phyloP scores from a whole-genome alignment of 1,140 invertebrate genomes.

The Magallana gigas region DNA sequence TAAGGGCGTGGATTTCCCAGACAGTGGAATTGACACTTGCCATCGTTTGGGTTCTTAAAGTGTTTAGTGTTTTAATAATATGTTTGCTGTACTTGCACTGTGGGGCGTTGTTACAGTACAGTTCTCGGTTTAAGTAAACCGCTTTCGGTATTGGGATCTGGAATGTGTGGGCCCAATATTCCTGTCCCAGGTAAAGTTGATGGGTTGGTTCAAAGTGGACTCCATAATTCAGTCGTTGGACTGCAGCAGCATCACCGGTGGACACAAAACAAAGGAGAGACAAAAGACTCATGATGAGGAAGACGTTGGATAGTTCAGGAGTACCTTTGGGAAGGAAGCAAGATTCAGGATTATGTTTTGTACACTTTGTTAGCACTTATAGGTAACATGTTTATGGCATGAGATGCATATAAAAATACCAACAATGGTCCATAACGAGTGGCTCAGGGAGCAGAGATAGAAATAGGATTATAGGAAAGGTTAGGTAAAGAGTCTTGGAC shows the following conservation, averaged over 20 bases:
- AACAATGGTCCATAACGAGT: too few relatives aligned
- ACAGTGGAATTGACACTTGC: conserved; percentile 38
- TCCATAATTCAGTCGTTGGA: conserved; percentile 40
- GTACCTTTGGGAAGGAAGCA: conserved; percentile 14
- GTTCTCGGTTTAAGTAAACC: background rate
- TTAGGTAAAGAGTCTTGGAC: conserved; percentile 5
- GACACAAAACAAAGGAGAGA: conserved; percentile 18
- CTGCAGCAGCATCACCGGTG: background rate
- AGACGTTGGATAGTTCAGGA: background rate
- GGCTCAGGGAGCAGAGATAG: too few relatives aligned
- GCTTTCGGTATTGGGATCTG: conserved; percentile 11
- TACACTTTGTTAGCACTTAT: too few relatives aligned
- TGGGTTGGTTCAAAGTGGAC: conserved; percentile 11
- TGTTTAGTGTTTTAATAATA: conserved; percentile 30
- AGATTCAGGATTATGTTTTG: conserved; percentile 17
- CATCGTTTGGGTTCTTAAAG: conserved; percentile 33
- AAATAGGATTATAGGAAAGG: conserved; percentile 21
- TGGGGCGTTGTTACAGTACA: background rate
- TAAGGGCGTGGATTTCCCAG: conserved; percentile 9
- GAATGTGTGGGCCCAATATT: background rate
- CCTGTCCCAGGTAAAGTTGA: conserved; percentile 34
- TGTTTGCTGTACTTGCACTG: background rate
- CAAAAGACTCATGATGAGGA: conserved; percentile 31
- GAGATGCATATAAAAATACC: too few relatives aligned
- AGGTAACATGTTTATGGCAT: too few relatives aligned